Evolutionary conservation across 2,888 invertebrate species (phyloP), one percentile per base, ranked within the genome.

Genomic region (Dimorphilus gyrociliatus): DNA sequence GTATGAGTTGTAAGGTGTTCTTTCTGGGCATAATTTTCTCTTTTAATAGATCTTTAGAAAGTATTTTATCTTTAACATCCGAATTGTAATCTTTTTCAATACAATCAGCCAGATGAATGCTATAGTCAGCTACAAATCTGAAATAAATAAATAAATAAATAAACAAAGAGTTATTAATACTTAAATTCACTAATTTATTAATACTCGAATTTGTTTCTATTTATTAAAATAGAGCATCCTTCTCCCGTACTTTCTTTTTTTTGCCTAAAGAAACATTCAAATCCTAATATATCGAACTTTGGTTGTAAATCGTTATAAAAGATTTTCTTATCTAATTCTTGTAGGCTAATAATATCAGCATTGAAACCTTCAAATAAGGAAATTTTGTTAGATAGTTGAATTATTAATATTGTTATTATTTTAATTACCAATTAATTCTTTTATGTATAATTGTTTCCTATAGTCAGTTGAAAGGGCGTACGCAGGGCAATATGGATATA

Each of bases 281-380:
- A 70, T 8, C 72, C 71, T 23, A 69, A 48, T 2, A 58, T 49
- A 13, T 62, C 53, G 8, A 86, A 60, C 18, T 73, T 63, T 3
- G 74, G 72, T 23, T 55, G 48, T 16, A 86, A 66, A 50, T 76
- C 78, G 39, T 46, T 35, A 1, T 38, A 29, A 33, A 76, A 86
- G 27, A 85, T 68, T 64, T 76, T 78, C 8, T 55, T 56, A 56
- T 92, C 90, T 0, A 88, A 82, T 70, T 92, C 92, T 70, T 92
- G 90, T 10, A 92, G 66, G 47, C 88, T 88, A 30, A 86, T 66
- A 29, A 92, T 66, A 58, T 92, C 90, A 23, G 76, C 74, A 65
- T 88, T 79, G 55, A 84, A 90, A n/a, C 82, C 84, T 60, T 33
- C 1, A 24, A 32, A 28, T 23, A 23, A 19, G 29, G 23, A 19